Evolutionary conservation across 2,888 invertebrate species (phyloP).

Genomic region (Eupsilia transversa): DNA sequence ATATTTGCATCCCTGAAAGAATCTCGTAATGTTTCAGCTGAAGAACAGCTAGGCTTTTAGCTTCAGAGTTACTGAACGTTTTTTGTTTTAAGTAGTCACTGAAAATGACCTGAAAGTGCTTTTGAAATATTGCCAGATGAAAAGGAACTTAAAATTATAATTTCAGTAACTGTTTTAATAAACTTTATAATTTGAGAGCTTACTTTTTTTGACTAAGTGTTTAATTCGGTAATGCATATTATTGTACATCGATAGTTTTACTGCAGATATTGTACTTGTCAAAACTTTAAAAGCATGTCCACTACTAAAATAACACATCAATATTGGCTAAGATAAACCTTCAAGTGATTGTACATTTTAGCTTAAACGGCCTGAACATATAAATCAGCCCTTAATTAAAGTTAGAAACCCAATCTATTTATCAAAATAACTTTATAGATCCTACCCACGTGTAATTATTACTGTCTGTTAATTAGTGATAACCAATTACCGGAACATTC

Average conservation of each 20-base stretch:
- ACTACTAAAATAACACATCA: not conserved
- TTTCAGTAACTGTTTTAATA: not conserved
- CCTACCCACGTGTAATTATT: not conserved
- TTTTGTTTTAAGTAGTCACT: conserved; percentile 15
- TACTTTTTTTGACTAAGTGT: too few species aligned
- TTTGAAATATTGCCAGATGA: not conserved
- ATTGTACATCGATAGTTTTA: not conserved
- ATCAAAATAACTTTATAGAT: not conserved
- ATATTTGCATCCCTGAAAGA: conserved; percentile 68
- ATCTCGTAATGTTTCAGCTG: conserved; percentile 50
- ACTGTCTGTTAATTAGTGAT: conserved; percentile 39
- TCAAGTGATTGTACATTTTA: not conserved
- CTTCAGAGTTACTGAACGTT: conserved; percentile 14
- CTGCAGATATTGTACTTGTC: not conserved
- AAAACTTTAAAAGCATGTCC: not conserved
- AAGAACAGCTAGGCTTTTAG: conserved; percentile 60
- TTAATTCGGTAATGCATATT: not conserved
- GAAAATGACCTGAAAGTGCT: conserved; percentile 2
- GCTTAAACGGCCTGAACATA: not conserved
- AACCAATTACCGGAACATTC: conserved; percentile 36
- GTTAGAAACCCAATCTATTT: not conserved
- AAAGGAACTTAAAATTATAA: not conserved
- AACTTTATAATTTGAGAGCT: not conserved
- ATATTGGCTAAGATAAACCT: too few species aligned
- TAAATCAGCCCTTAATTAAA: conserved; percentile 3